Evolutionary conservation across 23 tunicate genomes (phyloP).

Genomic region (Styela clava): DNA sequence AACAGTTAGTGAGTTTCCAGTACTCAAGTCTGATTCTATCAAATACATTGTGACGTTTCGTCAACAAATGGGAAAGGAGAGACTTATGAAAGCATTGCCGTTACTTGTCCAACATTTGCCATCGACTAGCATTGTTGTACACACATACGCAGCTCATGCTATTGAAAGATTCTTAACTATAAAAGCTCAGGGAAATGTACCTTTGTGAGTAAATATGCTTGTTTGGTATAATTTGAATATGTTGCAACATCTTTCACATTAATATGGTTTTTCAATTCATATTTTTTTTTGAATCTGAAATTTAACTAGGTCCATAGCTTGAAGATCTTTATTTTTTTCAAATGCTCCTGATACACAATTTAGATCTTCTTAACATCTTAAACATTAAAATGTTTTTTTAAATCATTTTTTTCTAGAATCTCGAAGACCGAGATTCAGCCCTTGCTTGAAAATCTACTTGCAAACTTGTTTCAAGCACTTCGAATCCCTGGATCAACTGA

Average conservation of each 20-base stretch:
- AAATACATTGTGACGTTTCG: slow-evolving; percentile 87
- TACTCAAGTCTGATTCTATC: slow-evolving; percentile 72
- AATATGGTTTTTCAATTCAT: not conserved
- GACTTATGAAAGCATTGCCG: slow-evolving; percentile 54
- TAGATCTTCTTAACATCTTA: no score
- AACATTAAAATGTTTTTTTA: no score
- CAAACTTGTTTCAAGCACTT: slow-evolving; percentile 55
- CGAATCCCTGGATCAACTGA: slow-evolving; percentile 59
- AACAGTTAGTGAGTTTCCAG: slow-evolving; percentile 49
- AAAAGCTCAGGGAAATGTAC: slow-evolving; percentile 37
- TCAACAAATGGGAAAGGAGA: slow-evolving; percentile 53
- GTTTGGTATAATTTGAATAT: no score
- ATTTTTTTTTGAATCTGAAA: not conserved
- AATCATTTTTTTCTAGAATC: slow-evolving; percentile 22
- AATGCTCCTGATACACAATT: no score
- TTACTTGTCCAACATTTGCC: slow-evolving; percentile 33
- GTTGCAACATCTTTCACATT: not conserved
- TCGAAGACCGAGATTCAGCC: slow-evolving; percentile 56
- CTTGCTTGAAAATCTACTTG: slow-evolving; percentile 43
- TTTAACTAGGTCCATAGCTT: not conserved
- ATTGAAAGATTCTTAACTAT: slow-evolving; percentile 81
- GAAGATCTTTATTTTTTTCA: not conserved
- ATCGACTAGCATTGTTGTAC: slow-evolving; percentile 63
- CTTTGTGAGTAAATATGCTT: slow-evolving; percentile 70
- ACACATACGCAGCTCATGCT: slow-evolving; percentile 92